Percentiles rank a stretch among this genome's conserved stretches.
phyloP scores from a whole-genome alignment of 1,140 invertebrate species.

The Oryzaephilus surinamensis region DNA sequence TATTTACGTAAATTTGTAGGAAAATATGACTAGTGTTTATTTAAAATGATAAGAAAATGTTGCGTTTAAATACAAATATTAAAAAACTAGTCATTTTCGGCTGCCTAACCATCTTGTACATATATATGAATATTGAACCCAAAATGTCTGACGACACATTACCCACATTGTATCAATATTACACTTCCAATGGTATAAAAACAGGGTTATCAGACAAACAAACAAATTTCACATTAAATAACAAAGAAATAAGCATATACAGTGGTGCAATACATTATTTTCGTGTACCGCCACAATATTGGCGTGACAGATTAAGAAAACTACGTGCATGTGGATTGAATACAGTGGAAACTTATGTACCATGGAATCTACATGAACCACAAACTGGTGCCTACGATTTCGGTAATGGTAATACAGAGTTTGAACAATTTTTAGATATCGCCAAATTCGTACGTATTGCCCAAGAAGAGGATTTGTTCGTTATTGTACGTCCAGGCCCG shows the following conservation, averaged over 20 bases:
- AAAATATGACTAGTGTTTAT: too few species aligned
- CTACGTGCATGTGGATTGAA: slow-evolving; percentile 74
- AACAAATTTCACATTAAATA: slow-evolving; percentile 18
- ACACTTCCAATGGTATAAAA: slow-evolving; percentile 20
- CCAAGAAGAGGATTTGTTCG: slow-evolving; percentile 65
- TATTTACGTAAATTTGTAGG: too few species aligned
- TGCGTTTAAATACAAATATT: too few species aligned
- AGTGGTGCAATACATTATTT: slow-evolving; percentile 85
- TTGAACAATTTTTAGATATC: slow-evolving; percentile 43
- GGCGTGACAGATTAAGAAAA: slow-evolving; percentile 50
- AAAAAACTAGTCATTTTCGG: too few species aligned
- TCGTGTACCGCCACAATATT: slow-evolving; percentile 57
- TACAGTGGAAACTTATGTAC: slow-evolving; percentile 83
- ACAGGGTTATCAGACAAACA: slow-evolving; percentile 13
- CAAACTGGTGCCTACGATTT: slow-evolving; percentile 39
- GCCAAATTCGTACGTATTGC: slow-evolving; percentile 64
- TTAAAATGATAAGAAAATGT: too few species aligned
- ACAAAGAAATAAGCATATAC: slow-evolving; percentile 18
- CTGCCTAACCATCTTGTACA: too few species aligned
- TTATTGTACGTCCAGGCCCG: slow-evolving; percentile 79
- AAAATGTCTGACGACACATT: too few species aligned
- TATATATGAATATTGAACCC: too few species aligned
- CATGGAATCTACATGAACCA: slow-evolving; percentile 85
- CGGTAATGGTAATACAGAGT: slow-evolving; percentile 57
- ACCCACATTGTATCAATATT: slow-evolving; percentile 23